These are phyloP conservation scores for Picathartes gymnocephalus DNA, from an alignment of 2,113 vertebrate species.

Conservation along the genomic window DNA sequence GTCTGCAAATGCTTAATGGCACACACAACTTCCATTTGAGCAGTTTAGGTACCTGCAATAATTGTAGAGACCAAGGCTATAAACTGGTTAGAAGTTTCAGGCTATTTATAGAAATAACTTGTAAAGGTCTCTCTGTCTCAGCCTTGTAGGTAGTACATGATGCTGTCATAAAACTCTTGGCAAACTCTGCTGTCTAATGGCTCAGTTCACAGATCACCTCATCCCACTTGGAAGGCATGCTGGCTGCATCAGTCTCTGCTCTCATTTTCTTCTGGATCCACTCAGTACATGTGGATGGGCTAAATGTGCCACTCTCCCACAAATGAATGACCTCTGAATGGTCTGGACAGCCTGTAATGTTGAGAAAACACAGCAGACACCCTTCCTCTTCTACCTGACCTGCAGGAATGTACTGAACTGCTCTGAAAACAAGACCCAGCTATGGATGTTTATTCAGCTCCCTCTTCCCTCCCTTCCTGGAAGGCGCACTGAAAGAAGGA, in stretches of 20 bases:
- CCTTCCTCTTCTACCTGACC: not conserved
- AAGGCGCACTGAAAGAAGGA: conserved; percentile 8
- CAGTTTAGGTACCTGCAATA: not conserved
- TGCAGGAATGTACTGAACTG: not conserved
- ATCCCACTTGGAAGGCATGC: not conserved
- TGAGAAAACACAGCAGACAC: not conserved
- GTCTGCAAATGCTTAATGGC: not conserved
- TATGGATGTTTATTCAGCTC: conserved; percentile 31
- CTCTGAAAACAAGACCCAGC: conserved; percentile 13
- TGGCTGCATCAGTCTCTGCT: not conserved
- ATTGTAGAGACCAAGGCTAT: not conserved
- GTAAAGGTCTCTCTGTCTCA: not conserved
- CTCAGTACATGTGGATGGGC: not conserved
- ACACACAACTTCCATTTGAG: not conserved
- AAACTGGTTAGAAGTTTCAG: not conserved
- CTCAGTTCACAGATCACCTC: not conserved
- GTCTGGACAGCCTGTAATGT: not conserved
- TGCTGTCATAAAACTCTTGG: not conserved
- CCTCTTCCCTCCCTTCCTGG: conserved; percentile 14
- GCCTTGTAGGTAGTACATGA: not conserved
- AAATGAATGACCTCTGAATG: not conserved
- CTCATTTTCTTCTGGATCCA: not conserved
- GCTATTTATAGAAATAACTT: not conserved
- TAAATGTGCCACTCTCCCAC: not conserved
- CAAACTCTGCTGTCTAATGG: not conserved